Evolutionary conservation across 2,888 invertebrate genomes (phyloP), one percentile per base, ranked within the genome.

Genomic region (Luperina nickerlii): DNA sequence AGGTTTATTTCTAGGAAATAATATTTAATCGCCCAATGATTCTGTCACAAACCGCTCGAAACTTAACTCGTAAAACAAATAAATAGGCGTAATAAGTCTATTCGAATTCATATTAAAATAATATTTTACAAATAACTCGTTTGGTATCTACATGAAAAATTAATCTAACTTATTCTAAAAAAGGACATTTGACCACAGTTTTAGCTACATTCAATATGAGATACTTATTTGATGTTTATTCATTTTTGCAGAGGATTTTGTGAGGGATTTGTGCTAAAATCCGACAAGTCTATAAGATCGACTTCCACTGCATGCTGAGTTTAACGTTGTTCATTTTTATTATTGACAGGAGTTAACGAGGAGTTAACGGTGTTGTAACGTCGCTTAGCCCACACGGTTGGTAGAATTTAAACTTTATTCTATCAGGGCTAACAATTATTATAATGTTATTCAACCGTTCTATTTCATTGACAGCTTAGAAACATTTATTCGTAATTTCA

Each of bases 21-120:
- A 54, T 79, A 42, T 51, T 48, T 66, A 45, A 38, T 38, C n/a
- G 62, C 1, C 4, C 51, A 84, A 69, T 63, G 48, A 79, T 87
- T 69, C 73, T 62, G 69, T 74, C 74, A 62, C 71, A 81, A 13
- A 24, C n/a, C 18, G 54, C 9, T 27, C 24, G 15, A 54, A 78
- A 74, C 60, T 80, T 72, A 78, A 78, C 20, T 71, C 24, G 7
- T 65, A 54, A 81, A 89, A 78, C 66, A 88, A 87, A 88, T 85
- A 83, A 87, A 89, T 85, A 82, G 48, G 71, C 66, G 48, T 78
- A 80, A 54, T 78, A 84, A 69, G 68, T 88, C 79, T 78, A 75
- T 80, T 77, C 38, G 67, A 78, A 60, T 74, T 73, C 62, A 54
- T 54, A 68, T n/a, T 62, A 68, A 77, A 74, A 54, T 74, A 71